Evolutionary conservation across 2,888 invertebrate species (phyloP).

Genomic region (Hydropsyche betteni): DNA sequence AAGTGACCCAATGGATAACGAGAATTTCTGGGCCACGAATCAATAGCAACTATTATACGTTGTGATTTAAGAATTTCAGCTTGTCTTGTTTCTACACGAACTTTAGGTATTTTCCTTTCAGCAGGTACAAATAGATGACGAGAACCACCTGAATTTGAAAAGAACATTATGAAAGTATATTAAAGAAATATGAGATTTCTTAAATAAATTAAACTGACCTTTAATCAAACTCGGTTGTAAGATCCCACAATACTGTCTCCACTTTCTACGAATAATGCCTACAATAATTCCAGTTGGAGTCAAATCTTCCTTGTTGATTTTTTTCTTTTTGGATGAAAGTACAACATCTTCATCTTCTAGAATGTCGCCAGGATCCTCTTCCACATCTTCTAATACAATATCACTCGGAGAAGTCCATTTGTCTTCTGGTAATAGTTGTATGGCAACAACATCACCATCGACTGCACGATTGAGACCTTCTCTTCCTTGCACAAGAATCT

Average conservation of each 20-base stretch:
- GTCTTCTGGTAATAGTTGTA: slow-evolving; percentile 86
- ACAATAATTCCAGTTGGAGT: slow-evolving; percentile 82
- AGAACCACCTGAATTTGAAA: slow-evolving; percentile 61
- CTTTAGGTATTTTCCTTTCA: slow-evolving; percentile 91
- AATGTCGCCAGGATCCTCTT: slow-evolving; percentile 74
- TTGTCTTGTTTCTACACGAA: slow-evolving; percentile 95
- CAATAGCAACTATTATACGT: slow-evolving; percentile 94
- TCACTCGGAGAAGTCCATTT: slow-evolving; percentile 94
- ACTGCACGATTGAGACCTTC: slow-evolving; percentile 90
- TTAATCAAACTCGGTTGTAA: slow-evolving; percentile 79
- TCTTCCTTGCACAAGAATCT: slow-evolving; percentile 87
- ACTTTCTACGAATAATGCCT: slow-evolving; percentile 95
- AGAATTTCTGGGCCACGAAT: slow-evolving; percentile 94
- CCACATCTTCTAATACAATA: slow-evolving; percentile 80
- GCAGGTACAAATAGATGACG: slow-evolving; percentile 94
- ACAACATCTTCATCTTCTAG: slow-evolving; percentile 69
- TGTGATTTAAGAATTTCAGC: slow-evolving; percentile 81
- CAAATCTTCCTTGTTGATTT: slow-evolving; percentile 58
- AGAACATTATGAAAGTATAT: neutral
- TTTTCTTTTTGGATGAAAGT: slow-evolving; percentile 55
- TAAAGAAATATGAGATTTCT: neutral
- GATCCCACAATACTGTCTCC: slow-evolving; percentile 98
- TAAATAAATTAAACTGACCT: slow-evolving; percentile 60
- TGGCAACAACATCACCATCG: slow-evolving; percentile 92
- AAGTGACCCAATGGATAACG: slow-evolving; percentile 96